Evolutionary conservation across 2,113 vertebrate species (phyloP).

Genomic region (Geococcyx californianus): DNA sequence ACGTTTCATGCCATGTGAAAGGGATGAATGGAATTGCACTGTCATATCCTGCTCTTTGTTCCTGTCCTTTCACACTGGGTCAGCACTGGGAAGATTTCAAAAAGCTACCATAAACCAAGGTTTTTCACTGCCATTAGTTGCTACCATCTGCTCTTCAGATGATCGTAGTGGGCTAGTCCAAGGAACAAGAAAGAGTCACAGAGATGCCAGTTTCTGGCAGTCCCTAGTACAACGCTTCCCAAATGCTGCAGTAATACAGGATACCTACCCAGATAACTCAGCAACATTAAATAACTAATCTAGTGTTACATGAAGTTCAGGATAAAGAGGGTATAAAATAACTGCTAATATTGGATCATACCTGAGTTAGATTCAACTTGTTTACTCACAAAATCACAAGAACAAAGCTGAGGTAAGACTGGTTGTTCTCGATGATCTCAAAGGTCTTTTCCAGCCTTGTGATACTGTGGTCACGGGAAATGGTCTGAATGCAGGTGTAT

Average conservation of each 20-base stretch:
- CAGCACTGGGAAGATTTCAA: constrained; percentile 18
- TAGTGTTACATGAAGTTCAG: not conserved
- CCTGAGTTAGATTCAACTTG: not conserved
- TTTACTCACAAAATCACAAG: not conserved
- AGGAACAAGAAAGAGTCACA: not conserved
- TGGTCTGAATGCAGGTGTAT: not conserved
- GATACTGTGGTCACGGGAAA: no score
- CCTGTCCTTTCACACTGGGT: not conserved
- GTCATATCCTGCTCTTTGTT: constrained; percentile 59
- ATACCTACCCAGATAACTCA: not conserved
- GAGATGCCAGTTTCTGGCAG: not conserved
- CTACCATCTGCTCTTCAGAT: not conserved
- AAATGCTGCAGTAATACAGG: not conserved
- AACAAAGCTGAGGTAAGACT: not conserved
- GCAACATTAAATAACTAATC: not conserved
- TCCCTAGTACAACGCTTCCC: not conserved
- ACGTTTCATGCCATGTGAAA: not conserved
- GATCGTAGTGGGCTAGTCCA: not conserved
- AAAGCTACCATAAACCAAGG: constrained; percentile 10
- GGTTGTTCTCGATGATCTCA: no score
- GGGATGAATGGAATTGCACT: constrained; percentile 35
- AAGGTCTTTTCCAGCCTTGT: no score
- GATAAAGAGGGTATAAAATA: not conserved
- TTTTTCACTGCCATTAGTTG: not conserved
- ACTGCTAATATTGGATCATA: not conserved